Base-by-base conservation (phyloP, 2,797 vertebrate genomes). In the Enteromius argenteus region DNA sequence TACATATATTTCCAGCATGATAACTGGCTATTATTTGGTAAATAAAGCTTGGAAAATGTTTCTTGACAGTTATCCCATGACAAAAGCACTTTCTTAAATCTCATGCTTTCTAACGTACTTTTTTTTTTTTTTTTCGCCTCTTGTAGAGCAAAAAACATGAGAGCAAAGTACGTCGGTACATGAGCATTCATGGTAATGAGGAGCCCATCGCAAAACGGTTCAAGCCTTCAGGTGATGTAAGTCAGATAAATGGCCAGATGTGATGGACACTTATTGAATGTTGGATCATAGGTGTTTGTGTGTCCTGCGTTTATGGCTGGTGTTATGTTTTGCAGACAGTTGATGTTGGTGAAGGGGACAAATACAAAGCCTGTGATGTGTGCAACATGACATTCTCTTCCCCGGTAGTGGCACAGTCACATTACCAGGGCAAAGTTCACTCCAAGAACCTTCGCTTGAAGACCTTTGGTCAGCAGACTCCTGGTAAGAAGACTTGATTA, bases 371-470 rank as follows among this genome's bases (percentile, higher is more conserved):
- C 72, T 99, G 98, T 91, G 93, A 94, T 73, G 89, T 97, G 84
- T 99, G 98, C 91, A 98, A 98, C 93, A 99, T 98, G 97, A 97
- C 95, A 76, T 99, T 99, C 94, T 96, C 96, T 11, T 97, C 97
- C 60, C 93, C 96, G 0, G 97, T 97, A 0, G 96, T 99, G 92
- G 98, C 98, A 3, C 95, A 97, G 23, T 99, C 97, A 80, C 98
- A 99, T 91, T 99, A 99, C 92, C 89, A 96, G 92, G 98, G 98
- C 87, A 99, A 99, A 94, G 96, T 97, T 88, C 98, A 99, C 58
- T 94, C 98, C 92, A 99, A 97, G 94, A 98, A 97, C 90, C 92
- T 99, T 91, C 95, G 94, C 89, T 90, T 97, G 90, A 97, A 96
- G 91, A 93, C 92, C 69, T 92, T 95, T 11, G 93, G 95, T 23